Percentiles rank a stretch among this genome's conserved stretches.
phyloP scores from a whole-genome alignment of 2,888 invertebrate species.

The Myopa tessellatipennis region DNA sequence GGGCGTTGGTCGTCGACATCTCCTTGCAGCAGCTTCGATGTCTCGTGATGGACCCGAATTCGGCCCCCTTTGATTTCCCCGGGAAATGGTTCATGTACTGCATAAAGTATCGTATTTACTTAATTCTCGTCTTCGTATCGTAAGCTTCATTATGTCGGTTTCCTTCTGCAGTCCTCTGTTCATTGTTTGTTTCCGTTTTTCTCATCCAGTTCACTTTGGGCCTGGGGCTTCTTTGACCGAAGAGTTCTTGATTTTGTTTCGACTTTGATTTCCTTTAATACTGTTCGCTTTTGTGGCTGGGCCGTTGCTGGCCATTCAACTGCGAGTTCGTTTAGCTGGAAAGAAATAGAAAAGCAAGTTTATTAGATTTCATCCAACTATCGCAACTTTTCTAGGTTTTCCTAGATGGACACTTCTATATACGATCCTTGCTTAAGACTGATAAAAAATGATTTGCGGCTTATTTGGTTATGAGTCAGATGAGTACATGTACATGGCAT shows the following conservation, averaged over 20 bases:
- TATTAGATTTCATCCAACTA: no score
- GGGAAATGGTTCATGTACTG: not conserved
- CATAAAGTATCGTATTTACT: not conserved
- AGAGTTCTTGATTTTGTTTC: not conserved
- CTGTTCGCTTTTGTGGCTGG: slow-evolving; percentile 41
- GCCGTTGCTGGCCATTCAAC: slow-evolving; percentile 54
- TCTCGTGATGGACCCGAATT: no score
- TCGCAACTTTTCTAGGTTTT: no score
- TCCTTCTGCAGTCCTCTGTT: slow-evolving; percentile 5
- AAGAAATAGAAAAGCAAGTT: slow-evolving; percentile 38
- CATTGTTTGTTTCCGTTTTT: not conserved
- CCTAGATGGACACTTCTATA: no score
- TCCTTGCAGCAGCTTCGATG: no score
- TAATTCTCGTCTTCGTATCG: not conserved
- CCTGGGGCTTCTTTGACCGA: not conserved
- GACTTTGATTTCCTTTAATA: slow-evolving; percentile 26
- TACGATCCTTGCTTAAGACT: no score
- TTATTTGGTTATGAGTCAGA: no score
- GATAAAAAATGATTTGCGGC: no score
- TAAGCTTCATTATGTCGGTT: slow-evolving; percentile 5
- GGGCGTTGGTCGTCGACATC: no score
- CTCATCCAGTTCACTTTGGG: not conserved
- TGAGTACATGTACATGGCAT: no score
- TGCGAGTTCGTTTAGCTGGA: slow-evolving; percentile 53
- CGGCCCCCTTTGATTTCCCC: no score